phyloP scores from a whole-genome alignment of 1,140 invertebrate genomes.

The Campoletis sonorensis region DNA sequence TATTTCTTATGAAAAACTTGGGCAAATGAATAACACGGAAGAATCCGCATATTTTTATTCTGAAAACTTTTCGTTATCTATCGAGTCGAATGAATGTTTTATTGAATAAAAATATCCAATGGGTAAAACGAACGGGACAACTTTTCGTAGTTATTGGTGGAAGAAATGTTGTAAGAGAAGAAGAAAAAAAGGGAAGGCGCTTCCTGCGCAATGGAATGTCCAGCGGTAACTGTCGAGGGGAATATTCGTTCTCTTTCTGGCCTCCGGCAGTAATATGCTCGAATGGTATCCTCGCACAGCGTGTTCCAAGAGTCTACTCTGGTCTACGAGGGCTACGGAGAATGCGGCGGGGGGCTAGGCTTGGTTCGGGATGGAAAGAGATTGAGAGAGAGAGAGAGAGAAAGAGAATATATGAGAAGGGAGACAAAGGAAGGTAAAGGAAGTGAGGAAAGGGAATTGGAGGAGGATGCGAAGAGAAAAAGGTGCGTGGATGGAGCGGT shows the following conservation, averaged over 20 bases:
- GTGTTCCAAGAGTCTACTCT: not conserved
- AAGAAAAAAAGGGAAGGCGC: not conserved
- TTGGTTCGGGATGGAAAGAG: not conserved
- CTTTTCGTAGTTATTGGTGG: not conserved
- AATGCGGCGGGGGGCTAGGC: not conserved
- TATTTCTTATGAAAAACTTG: too few relatives aligned
- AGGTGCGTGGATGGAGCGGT: slow-evolving; percentile 3
- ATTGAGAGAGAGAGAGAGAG: not conserved
- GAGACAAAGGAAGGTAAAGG: not conserved
- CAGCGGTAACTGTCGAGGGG: not conserved
- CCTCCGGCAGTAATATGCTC: not conserved
- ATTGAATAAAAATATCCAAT: too few relatives aligned
- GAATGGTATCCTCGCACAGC: not conserved
- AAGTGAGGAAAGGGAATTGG: not conserved
- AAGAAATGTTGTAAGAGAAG: not conserved
- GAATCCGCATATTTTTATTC: too few relatives aligned
- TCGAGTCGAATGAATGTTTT: too few relatives aligned
- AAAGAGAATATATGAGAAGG: too few relatives aligned
- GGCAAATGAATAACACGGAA: too few relatives aligned
- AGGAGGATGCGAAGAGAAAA: not conserved
- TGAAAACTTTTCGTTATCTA: too few relatives aligned
- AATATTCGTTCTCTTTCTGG: not conserved
- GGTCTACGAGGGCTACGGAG: not conserved
- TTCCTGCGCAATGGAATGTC: not conserved
- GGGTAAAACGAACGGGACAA: not conserved